A percentile compares a stretch with the other conserved stretches of the same genome.
phyloP scores from a whole-genome alignment of 2,113 vertebrate genomes.

The Thunnus maccoyii region DNA sequence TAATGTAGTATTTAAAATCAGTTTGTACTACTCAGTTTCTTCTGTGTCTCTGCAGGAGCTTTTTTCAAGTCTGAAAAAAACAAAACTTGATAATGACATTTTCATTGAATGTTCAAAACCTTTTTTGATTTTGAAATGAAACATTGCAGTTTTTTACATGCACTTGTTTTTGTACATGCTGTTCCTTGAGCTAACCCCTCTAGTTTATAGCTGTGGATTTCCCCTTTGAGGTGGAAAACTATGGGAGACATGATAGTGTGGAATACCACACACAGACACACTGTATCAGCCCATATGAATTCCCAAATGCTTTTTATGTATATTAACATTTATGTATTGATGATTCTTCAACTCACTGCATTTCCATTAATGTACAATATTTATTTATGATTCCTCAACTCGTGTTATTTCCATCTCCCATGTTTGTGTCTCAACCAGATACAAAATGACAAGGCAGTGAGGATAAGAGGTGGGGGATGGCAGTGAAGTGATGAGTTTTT shows the following conservation, averaged over 20 bases:
- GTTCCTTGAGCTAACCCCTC: too few species aligned
- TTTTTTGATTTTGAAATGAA: too few species aligned
- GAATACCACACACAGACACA: background rate
- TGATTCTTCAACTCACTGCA: constrained; percentile 22
- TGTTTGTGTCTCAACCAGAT: constrained; percentile 56
- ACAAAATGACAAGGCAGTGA: constrained; percentile 39
- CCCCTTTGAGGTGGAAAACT: background rate
- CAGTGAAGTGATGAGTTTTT: constrained; percentile 51
- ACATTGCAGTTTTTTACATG: too few species aligned
- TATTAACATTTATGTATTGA: constrained; percentile 18
- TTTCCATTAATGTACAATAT: constrained; percentile 54
- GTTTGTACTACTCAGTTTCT: too few species aligned
- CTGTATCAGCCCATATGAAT: background rate
- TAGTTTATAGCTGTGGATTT: too few species aligned
- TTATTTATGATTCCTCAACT: constrained; percentile 44
- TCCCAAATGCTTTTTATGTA: background rate
- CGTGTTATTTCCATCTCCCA: constrained; percentile 33
- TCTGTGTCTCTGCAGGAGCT: too few species aligned
- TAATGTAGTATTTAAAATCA: too few species aligned
- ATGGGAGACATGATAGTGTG: background rate
- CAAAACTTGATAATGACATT: too few species aligned
- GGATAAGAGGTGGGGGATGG: constrained; percentile 34
- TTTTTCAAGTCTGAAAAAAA: too few species aligned
- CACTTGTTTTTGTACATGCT: too few species aligned
- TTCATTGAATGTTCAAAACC: too few species aligned